phyloP scores from a whole-genome alignment of 1,140 invertebrate genomes.

The Tetramorium simillimum region DNA sequence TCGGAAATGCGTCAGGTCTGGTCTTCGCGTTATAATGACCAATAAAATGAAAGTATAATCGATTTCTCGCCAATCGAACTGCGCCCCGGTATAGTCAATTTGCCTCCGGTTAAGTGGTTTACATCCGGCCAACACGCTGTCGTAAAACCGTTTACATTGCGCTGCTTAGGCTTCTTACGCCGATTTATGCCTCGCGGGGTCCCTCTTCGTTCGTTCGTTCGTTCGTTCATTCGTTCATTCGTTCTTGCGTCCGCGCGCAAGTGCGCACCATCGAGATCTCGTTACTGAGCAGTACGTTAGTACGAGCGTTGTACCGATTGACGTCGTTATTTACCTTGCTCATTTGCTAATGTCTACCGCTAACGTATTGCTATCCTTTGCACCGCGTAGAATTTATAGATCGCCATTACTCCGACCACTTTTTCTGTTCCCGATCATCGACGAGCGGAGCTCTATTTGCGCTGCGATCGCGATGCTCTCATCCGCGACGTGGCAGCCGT shows the following conservation, averaged over 20 bases:
- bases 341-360: conserved; percentile 52
- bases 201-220: neutral
- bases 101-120: conserved; percentile 79
- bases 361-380: conserved; percentile 48
- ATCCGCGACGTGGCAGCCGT: neutral
- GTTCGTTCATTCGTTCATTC: neutral
- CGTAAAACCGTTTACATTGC: conserved; percentile 77
- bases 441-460: conserved; percentile 5
- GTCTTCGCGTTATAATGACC: conserved; percentile 79
- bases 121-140: conserved; percentile 73
- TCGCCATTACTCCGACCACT: conserved; percentile 13
- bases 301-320: conserved; percentile 37
- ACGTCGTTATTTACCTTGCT: conserved; percentile 54
- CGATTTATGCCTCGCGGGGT: conserved; percentile 68
- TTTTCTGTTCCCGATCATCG: conserved; percentile 11
- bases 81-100: conserved; percentile 74
- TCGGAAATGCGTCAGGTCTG: conserved; percentile 73
- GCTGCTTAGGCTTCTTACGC: conserved; percentile 74
- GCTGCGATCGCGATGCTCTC: neutral
- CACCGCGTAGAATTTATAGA: conserved; percentile 50
- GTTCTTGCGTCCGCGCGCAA: neutral
- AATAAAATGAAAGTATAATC: conserved; percentile 80
- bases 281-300: conserved; percentile 39
- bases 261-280: conserved; percentile 49
- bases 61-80: conserved; percentile 79